phyloP scores from a whole-genome alignment of 2,888 invertebrate species.

The Muschampia plurimacula region DNA sequence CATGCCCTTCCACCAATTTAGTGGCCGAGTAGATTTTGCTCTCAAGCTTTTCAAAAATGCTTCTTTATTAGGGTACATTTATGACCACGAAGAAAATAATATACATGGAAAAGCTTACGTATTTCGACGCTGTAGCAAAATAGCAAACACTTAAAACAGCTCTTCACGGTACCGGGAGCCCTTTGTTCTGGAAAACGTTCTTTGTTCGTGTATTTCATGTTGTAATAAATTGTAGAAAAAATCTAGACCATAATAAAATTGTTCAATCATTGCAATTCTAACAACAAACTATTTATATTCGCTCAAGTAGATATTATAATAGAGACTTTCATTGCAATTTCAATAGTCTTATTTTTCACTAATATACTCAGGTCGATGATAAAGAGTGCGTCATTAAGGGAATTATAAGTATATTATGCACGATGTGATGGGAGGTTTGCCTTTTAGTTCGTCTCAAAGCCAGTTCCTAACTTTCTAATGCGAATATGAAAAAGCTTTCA shows the following conservation, averaged over 20 bases:
- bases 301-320: not conserved
- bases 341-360: no score
- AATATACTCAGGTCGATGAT: not conserved
- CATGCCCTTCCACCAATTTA: slow-evolving; percentile 16
- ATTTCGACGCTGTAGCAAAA: slow-evolving; percentile 24
- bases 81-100: slow-evolving; percentile 34
- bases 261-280: slow-evolving; percentile 17
- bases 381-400: not conserved
- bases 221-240: slow-evolving; percentile 29
- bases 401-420: not conserved
- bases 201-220: slow-evolving; percentile 25
- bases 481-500: slow-evolving; percentile 26
- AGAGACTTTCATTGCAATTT: no score
- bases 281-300: slow-evolving; percentile 4
- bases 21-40: slow-evolving; percentile 25
- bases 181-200: slow-evolving; percentile 30
- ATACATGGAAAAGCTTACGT: slow-evolving; percentile 32
- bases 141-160: slow-evolving; percentile 36
- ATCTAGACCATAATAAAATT: slow-evolving; percentile 27
- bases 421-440: not conserved
- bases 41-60: slow-evolving; percentile 30
- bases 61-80: slow-evolving; percentile 37
- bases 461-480: slow-evolving; percentile 28
- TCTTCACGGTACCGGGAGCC: slow-evolving; percentile 22
- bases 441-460: slow-evolving; percentile 21